phyloP scores from a whole-genome alignment of 2,888 invertebrate genomes.

The Stegana nigrithorax region DNA sequence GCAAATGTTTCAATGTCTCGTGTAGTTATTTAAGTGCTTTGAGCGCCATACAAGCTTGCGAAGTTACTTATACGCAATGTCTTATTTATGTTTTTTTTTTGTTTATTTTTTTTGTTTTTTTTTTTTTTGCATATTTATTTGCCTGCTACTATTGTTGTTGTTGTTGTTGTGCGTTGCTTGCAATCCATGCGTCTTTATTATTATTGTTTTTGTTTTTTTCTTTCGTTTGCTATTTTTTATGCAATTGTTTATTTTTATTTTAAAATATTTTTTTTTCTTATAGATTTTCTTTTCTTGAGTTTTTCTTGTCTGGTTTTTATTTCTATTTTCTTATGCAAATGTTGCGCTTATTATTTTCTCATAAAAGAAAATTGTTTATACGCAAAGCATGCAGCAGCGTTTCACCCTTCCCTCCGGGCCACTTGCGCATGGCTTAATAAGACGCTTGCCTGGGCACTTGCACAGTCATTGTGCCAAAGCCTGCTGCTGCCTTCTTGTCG shows the following conservation, averaged over 20 bases:
- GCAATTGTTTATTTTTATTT: slow-evolving; percentile 59
- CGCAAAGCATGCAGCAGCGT: too few relatives aligned
- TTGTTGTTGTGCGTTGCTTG: slow-evolving; percentile 18
- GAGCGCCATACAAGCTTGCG: slow-evolving; percentile 11
- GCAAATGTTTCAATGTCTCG: not conserved
- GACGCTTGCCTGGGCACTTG: not conserved
- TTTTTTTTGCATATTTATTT: slow-evolving; percentile 20
- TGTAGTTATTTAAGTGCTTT: slow-evolving; percentile 15
- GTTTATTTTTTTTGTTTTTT: slow-evolving; percentile 16
- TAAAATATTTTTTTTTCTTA: too few relatives aligned
- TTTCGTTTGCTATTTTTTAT: slow-evolving; percentile 52
- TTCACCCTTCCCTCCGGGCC: too few relatives aligned
- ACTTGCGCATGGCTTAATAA: slow-evolving; percentile 7
- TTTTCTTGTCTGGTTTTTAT: not conserved
- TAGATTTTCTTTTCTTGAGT: slow-evolving; percentile 28
- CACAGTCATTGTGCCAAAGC: not conserved
- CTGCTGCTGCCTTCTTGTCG: not conserved
- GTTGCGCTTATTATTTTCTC: slow-evolving; percentile 43
- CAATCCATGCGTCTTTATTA: slow-evolving; percentile 32
- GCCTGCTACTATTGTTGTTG: slow-evolving; percentile 6
- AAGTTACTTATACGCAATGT: slow-evolving; percentile 15
- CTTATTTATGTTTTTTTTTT: slow-evolving; percentile 9
- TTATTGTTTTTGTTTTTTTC: slow-evolving; percentile 18
- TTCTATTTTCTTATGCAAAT: slow-evolving; percentile 12
- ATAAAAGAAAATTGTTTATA: slow-evolving; percentile 56